Conservation (phyloP, 2,113 vertebrate species). For the Triplophysa tibetana region DNA sequence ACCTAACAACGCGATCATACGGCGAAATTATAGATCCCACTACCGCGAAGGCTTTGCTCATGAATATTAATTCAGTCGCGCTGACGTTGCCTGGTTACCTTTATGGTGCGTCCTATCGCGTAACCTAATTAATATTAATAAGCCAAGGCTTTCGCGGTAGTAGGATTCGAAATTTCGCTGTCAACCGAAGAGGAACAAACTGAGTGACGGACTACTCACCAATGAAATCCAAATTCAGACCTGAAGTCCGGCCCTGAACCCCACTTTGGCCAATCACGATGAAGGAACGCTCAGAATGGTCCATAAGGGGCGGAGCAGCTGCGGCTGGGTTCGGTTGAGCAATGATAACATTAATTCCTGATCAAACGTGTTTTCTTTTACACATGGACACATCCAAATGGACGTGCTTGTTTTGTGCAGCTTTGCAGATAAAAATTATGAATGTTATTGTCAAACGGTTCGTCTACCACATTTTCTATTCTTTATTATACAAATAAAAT, state of each 20-base stretch:
- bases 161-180: background rate
- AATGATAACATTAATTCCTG: slow-evolving; percentile 1
- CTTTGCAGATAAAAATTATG: too few species aligned
- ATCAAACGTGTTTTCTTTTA: slow-evolving; percentile 21
- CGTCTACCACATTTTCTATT: too few species aligned
- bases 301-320: slow-evolving; percentile 26
- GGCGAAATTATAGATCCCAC: slow-evolving; percentile 19
- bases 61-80: slow-evolving; percentile 13
- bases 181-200: slow-evolving; percentile 8
- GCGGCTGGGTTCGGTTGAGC: slow-evolving; percentile 57
- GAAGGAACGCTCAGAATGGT: slow-evolving; percentile 6
- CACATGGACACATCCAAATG: background rate
- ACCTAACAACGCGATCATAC: slow-evolving; percentile 25
- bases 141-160: slow-evolving; percentile 9
- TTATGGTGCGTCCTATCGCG: background rate
- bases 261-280: slow-evolving; percentile 39
- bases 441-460: too few species aligned
- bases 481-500: too few species aligned
- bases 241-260: background rate
- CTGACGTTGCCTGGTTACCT: background rate
- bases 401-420: too few species aligned
- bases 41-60: background rate
- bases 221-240: slow-evolving; percentile 7
- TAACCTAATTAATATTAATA: slow-evolving; percentile 2
- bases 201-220: slow-evolving; percentile 42